Percentiles rank a stretch among this genome's conserved stretches.
These are phyloP conservation scores for Champsocephalus gunnari DNA, from an alignment of 2,797 vertebrate genomes.

Conservation along the genomic window DNA sequence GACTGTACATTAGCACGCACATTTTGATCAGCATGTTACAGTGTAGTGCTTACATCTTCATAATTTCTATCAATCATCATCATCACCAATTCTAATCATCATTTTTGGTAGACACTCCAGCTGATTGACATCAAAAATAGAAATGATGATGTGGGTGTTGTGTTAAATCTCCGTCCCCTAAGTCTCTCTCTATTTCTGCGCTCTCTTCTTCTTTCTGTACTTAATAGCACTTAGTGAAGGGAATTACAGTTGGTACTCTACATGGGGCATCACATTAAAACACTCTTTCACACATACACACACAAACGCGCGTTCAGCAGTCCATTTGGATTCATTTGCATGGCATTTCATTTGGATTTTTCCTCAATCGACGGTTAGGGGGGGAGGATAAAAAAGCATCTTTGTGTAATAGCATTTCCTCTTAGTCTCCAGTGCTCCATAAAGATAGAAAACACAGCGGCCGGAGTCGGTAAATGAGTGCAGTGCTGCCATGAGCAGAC, in stretches of 20 bases:
- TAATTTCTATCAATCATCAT: conserved; percentile 62
- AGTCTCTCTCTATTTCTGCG: conserved; percentile 54
- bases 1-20: conserved; percentile 16
- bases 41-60: conserved; percentile 44
- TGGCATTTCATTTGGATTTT: conserved; percentile 79
- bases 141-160: conserved; percentile 64
- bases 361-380: conserved; percentile 67
- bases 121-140: conserved; percentile 67
- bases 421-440: conserved; percentile 73
- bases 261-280: conserved; percentile 78
- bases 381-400: conserved; percentile 57
- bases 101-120: conserved; percentile 59
- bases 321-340: conserved; percentile 79
- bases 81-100: conserved; percentile 64
- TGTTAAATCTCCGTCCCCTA: conserved; percentile 62
- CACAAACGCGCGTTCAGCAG: conserved; percentile 49
- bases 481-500: conserved; percentile 69
- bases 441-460: conserved; percentile 73
- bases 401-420: conserved; percentile 78
- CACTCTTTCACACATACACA: conserved; percentile 60
- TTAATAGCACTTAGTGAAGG: conserved; percentile 75
- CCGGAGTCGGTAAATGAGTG: conserved; percentile 73
- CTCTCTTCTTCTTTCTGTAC: conserved; percentile 59
- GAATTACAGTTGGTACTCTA: conserved; percentile 70
- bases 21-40: conserved; percentile 46